phyloP scores from a whole-genome alignment of 2,888 invertebrate genomes.

The Cephus spinipes region DNA sequence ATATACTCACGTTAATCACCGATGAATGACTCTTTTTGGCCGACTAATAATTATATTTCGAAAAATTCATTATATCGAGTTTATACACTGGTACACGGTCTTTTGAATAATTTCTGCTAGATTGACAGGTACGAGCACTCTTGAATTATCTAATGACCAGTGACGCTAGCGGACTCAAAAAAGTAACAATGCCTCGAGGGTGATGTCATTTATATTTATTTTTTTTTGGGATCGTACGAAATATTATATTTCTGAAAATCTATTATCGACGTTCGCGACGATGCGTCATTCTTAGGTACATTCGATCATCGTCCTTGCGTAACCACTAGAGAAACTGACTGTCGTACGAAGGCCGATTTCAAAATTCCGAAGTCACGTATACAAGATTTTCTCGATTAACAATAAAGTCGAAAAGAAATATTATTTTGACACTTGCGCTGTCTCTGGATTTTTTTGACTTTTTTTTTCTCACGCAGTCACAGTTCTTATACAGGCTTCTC shows the following conservation, averaged over 20 bases:
- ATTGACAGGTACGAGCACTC: background rate
- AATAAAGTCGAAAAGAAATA: background rate
- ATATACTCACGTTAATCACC: background rate
- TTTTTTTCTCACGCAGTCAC: background rate
- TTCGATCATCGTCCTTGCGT: constrained; percentile 22
- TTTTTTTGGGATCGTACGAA: background rate
- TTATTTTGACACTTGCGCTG: background rate
- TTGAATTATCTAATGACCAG: background rate
- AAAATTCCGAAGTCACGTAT: background rate
- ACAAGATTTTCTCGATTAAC: background rate
- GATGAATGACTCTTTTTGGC: background rate
- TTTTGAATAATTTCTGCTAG: background rate
- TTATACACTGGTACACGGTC: background rate
- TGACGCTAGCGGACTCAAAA: background rate
- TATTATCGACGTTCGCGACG: background rate
- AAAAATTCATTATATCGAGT: background rate
- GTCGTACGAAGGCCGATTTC: background rate
- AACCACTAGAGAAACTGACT: background rate
- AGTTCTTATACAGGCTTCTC: background rate
- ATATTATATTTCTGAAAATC: background rate
- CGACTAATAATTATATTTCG: background rate
- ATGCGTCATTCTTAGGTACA: background rate
- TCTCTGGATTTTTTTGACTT: background rate
- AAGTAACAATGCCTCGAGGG: background rate
- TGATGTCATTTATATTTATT: background rate